Percentiles rank a stretch among this genome's conserved stretches.
These are phyloP conservation scores for Sphenopsis melanotis DNA, from an alignment of 2,797 vertebrate genomes.

Conservation along the genomic window DNA sequence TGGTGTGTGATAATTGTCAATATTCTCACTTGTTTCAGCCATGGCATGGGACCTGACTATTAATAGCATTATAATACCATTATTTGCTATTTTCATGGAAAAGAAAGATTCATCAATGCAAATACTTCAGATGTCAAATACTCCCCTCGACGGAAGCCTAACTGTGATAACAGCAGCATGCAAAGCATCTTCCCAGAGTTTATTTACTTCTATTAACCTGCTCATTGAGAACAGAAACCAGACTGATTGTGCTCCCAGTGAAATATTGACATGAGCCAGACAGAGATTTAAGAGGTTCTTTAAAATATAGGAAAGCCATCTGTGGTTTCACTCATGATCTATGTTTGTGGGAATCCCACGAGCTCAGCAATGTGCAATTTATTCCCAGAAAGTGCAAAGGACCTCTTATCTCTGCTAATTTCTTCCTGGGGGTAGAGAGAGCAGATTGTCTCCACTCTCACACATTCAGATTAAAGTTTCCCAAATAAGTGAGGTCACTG, in stretches of 20 bases:
- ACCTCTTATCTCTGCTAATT: neutral
- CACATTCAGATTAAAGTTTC: neutral
- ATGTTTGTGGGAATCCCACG: neutral
- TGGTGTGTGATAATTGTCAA: neutral
- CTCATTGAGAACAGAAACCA: neutral
- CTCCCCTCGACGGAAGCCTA: neutral
- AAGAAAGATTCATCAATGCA: neutral
- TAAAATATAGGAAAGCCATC: conserved; percentile 33
- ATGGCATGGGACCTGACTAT: fast-evolving
- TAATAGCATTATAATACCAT: neutral
- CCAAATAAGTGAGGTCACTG: neutral
- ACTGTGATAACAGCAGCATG: neutral
- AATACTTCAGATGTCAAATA: neutral
- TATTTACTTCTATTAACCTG: conserved; percentile 9
- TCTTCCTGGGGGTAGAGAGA: neutral
- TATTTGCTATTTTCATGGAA: neutral
- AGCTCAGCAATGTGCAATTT: neutral
- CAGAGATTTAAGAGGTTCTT: conserved; percentile 36
- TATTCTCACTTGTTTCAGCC: neutral
- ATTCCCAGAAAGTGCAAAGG: neutral
- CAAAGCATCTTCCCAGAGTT: neutral
- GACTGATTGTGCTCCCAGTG: neutral
- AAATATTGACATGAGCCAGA: neutral
- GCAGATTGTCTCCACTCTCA: neutral
- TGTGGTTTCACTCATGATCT: neutral